Base-by-base conservation (phyloP, 2,888 invertebrate genomes). In the Cryptus viduatorius region DNA sequence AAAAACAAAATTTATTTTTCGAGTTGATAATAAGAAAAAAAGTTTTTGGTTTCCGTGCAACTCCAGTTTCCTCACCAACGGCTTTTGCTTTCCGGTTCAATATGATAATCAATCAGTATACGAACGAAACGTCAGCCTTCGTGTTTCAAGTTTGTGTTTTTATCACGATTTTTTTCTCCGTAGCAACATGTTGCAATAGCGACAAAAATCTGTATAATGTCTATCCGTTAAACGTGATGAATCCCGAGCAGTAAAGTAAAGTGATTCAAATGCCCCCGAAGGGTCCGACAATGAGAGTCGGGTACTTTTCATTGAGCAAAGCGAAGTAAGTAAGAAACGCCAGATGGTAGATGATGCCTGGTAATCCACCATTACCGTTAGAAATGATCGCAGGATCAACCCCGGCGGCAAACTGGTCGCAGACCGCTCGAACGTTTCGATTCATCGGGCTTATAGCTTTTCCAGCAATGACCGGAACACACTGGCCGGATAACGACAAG, bases 331-430 rank as follows among this genome's bases (percentile, higher is more conserved):
- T 88, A 87, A 86, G 88, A 79, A 79, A 2, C 72, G 88, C 90
- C 88, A 89, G 89, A 90, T 89, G 92, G 90, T 92, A 91, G 92
- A 93, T 93, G 92, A 90, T 90, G 87, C 88, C 86, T 82, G 89
- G 90, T 92, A 91, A 93, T 92, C 92, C 91, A 85, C 91, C 91
- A 93, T 93, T 93, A 93, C 93, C 92, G 92, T 89, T 90, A 89
- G 88, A 90, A 89, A 91, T 92, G 91, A 93, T 93, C 92, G 31
- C 73, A 88, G 89, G 86, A 89, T 89, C 84, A 87, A 82, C 79
- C 87, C 65, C 46, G 85, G 44, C 56, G 83, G 46, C 73, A 46
- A 46, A 64, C 48, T 61, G 56, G 48, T 24, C 8, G 83, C 67
- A 56, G 72, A 72, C 87, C 88, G 86, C 7, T 10, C 86, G 88